phyloP scores from a whole-genome alignment of 1,140 invertebrate species.

The Saccostrea cuccullata region DNA sequence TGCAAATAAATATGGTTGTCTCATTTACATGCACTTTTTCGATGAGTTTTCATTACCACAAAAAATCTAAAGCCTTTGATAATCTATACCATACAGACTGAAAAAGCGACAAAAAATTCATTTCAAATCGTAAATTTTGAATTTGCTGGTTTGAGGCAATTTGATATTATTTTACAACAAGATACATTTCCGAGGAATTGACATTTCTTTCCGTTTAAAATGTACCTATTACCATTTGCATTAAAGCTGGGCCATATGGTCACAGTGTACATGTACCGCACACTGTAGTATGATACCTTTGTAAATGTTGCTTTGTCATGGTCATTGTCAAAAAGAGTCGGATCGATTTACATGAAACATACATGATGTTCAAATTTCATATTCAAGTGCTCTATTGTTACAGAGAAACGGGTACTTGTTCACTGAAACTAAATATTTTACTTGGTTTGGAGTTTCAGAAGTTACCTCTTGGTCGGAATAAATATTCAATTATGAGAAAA shows the following conservation, averaged over 20 bases:
- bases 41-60: background rate
- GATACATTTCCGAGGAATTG: background rate
- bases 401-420: too few relatives aligned
- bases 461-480: too few relatives aligned
- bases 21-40: background rate
- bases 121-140: background rate
- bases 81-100: too few relatives aligned
- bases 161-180: background rate
- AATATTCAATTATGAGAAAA: too few relatives aligned
- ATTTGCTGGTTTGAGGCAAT: background rate
- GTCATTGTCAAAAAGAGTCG: too few relatives aligned
- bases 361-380: too few relatives aligned
- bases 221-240: background rate
- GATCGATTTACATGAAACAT: too few relatives aligned
- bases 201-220: background rate
- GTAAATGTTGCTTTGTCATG: constrained; percentile 20
- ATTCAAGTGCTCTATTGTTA: too few relatives aligned
- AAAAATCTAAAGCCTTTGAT: background rate
- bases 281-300: background rate
- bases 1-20: background rate
- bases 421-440: too few relatives aligned
- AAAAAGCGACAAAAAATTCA: too few relatives aligned
- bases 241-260: background rate
- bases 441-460: too few relatives aligned
- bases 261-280: background rate